Base-by-base conservation (phyloP, 2,113 vertebrate species). In the Leucoraja erinaceus region DNA sequence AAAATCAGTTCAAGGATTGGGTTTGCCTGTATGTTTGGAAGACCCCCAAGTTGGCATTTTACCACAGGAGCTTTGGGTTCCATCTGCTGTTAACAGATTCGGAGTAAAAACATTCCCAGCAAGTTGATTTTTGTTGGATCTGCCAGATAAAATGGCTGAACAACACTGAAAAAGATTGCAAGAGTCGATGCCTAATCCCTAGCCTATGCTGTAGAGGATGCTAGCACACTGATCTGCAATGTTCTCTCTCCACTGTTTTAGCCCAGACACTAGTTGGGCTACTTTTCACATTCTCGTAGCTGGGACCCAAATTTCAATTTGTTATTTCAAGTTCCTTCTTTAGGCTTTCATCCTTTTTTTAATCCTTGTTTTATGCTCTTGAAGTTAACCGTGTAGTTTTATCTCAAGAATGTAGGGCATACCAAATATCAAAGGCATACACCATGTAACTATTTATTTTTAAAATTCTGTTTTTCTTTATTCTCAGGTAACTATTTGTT, bases 91-190 rank as follows among this genome's bases (percentile, higher is more conserved):
- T 63, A 61, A 63, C 83, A 88, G 12, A 63, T 63, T n/a, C 16
- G 11, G 61, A 2, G 28, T 88, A 77, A 63, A 63, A 88, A 63
- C 83, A 66, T 63, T 88, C 83, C 59, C 12, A 31, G n/a, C 75
- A 77, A 77, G 59, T n/a, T 88, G 83, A 88, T 33, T 63, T 88
- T 63, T 88, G 59, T 18, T 88, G 59, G 83, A 88, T 88, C 31
- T 63, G 12, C 83, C 6, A 31, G 56, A 63, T 31, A 88, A 63
- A 88, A 63, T 88, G 28, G 83, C 28, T 61, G 14, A 18, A 5
- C 28, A 63, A 63, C 63, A 61, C 63, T 88, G 83, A 88, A 88
- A 88, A 12, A 88, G 28, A 88, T 66, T 88, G 61, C n/a, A 88
- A 88, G 63, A 31, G 59, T 31, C 31, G 59, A 63, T 59, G 63